Percentiles rank a stretch among this genome's conserved stretches.
Conservation (phyloP, 2,888 invertebrate genomes). For the Melolontha melolontha region DNA sequence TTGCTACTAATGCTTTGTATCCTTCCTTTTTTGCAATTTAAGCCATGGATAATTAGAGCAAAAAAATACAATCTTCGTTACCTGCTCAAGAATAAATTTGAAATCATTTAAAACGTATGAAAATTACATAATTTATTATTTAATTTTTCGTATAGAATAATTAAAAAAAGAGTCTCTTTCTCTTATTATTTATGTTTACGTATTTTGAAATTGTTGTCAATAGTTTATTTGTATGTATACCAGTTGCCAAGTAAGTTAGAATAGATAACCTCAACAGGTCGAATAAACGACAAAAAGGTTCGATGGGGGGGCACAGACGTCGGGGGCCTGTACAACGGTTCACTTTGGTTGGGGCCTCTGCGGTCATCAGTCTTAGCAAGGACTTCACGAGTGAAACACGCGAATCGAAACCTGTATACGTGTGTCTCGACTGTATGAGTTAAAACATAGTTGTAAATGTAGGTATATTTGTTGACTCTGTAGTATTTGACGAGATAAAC, state of each 20-base stretch:
- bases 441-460: conserved; percentile 8
- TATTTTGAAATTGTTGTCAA: conserved; percentile 1
- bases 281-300: conserved; percentile 53
- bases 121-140: too few relatives aligned
- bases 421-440: not conserved
- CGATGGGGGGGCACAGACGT: conserved; percentile 53
- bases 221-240: conserved; percentile 22
- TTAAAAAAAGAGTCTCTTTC: too few relatives aligned
- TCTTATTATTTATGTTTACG: too few relatives aligned
- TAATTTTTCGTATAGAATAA: too few relatives aligned
- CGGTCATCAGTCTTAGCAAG: conserved; percentile 66
- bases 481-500: not conserved
- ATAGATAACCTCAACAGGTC: conserved; percentile 62
- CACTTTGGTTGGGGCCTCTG: conserved; percentile 58
- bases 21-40: too few relatives aligned
- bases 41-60: too few relatives aligned
- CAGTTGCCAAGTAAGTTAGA: conserved; percentile 58
- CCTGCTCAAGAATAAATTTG: too few relatives aligned
- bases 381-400: conserved; percentile 59
- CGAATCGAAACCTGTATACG: conserved; percentile 41
- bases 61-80: too few relatives aligned
- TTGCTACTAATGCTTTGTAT: too few relatives aligned
- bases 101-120: too few relatives aligned
- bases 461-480: conserved; percentile 2
- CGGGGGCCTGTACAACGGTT: conserved; percentile 61